A percentile compares a stretch with the other conserved stretches of the same genome.
phyloP scores from a whole-genome alignment of 1,140 invertebrate genomes.

The Ostrea edulis region DNA sequence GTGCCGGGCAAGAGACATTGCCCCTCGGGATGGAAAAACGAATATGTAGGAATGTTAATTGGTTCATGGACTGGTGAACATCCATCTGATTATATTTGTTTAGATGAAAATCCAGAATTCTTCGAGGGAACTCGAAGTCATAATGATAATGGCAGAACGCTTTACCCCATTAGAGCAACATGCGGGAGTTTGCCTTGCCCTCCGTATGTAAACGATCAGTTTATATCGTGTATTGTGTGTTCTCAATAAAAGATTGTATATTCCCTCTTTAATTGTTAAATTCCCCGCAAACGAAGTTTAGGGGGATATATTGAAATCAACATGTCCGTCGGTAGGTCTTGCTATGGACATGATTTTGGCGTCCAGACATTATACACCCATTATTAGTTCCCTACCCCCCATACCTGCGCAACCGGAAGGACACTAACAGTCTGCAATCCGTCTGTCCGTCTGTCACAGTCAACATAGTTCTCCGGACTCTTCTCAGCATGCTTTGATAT shows the following conservation, averaged over 20 bases:
- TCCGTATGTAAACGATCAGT: constrained; percentile 24
- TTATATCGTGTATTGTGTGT: constrained; percentile 39
- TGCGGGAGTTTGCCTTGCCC: constrained; percentile 44
- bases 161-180: constrained; percentile 9
- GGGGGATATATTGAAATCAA: too few species aligned
- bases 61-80: background rate
- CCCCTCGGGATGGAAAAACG: background rate
- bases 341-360: too few species aligned
- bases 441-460: too few species aligned
- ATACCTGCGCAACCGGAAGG: too few species aligned
- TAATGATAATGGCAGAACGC: constrained; percentile 29
- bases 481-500: too few species aligned
- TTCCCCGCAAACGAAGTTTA: too few species aligned
- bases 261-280: too few species aligned
- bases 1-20: background rate
- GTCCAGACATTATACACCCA: too few species aligned
- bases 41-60: background rate
- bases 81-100: background rate
- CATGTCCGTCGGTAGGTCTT: too few species aligned
- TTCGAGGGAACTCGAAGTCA: background rate
- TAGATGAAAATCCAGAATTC: constrained; percentile 19
- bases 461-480: too few species aligned
- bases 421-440: too few species aligned
- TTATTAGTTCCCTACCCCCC: too few species aligned
- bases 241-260: constrained; percentile 50